Evolutionary conservation across 1,140 invertebrate genomes (phyloP).

Genomic region (Brachionus rubens): DNA sequence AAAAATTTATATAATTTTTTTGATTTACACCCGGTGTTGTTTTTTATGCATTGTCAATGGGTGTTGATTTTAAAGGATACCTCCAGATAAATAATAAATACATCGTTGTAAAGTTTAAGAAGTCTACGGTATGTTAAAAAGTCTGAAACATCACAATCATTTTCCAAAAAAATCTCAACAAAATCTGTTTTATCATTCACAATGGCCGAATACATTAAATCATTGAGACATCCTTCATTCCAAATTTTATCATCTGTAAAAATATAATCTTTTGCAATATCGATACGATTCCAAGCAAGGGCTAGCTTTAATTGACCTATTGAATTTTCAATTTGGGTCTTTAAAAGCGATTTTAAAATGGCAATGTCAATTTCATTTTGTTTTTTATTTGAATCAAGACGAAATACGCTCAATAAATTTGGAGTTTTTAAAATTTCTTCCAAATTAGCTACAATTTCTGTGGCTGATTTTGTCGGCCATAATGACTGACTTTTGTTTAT

Average conservation of each 20-base stretch:
- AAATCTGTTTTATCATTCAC: not conserved
- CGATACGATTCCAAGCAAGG: constrained; percentile 62
- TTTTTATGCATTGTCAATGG: too few species aligned
- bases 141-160: constrained; percentile 45
- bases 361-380: constrained; percentile 55
- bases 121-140: constrained; percentile 89
- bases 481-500: not conserved
- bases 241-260: constrained; percentile 48
- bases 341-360: constrained; percentile 58
- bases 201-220: constrained; percentile 9
- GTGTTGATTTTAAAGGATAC: too few species aligned
- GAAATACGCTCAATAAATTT: constrained; percentile 7
- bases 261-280: constrained; percentile 60
- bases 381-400: not conserved
- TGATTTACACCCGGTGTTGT: too few species aligned
- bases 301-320: constrained; percentile 60
- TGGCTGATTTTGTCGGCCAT: not conserved
- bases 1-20: too few species aligned
- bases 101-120: constrained; percentile 82
- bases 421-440: not conserved
- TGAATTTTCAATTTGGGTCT: constrained; percentile 51
- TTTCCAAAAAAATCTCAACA: constrained; percentile 43
- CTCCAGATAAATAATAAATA: too few species aligned
- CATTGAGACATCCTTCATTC: not conserved
- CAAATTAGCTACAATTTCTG: not conserved